phyloP scores from a whole-genome alignment of 2,113 vertebrate genomes.

The Chauna torquata region DNA sequence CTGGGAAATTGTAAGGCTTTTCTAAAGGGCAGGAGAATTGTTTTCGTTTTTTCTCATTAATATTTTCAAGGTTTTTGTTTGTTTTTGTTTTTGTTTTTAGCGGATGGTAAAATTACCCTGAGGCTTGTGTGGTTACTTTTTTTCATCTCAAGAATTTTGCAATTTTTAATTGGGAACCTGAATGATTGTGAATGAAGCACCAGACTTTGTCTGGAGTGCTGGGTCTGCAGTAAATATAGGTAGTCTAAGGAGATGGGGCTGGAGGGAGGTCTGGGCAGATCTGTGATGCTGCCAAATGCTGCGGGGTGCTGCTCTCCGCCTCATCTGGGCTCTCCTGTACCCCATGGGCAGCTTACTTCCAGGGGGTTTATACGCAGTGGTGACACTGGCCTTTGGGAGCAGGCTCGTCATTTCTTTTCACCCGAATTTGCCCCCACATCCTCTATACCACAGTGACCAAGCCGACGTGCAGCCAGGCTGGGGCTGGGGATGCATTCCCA shows the following conservation, averaged over 20 bases:
- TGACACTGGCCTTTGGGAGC: background rate
- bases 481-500: background rate
- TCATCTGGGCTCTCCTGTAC: background rate
- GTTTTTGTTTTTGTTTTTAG: background rate
- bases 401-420: background rate
- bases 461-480: background rate
- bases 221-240: background rate
- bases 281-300: background rate
- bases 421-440: background rate
- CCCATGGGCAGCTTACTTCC: background rate
- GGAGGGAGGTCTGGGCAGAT: background rate
- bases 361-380: fast-evolving
- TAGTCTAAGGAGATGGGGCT: background rate
- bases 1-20: background rate
- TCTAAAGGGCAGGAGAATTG: background rate
- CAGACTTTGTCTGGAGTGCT: background rate
- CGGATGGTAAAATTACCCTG: background rate
- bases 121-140: background rate
- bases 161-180: conserved; percentile 4
- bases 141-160: background rate
- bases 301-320: background rate
- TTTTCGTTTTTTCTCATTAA: background rate
- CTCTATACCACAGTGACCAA: background rate
- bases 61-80: background rate
- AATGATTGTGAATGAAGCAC: background rate